phyloP scores from a whole-genome alignment of 1,140 invertebrate species.

The Drosophila navojoa region DNA sequence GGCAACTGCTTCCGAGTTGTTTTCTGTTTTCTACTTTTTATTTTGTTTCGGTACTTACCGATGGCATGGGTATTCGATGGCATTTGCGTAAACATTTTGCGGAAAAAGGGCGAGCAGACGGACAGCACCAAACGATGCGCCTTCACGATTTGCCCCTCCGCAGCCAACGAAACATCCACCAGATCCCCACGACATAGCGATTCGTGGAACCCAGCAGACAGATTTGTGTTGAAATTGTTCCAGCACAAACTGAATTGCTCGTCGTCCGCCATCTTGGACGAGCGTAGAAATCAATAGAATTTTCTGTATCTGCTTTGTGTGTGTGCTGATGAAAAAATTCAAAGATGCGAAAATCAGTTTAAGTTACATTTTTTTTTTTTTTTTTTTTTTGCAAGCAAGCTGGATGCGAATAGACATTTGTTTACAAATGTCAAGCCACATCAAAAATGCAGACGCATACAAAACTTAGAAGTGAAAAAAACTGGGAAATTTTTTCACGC shows the following conservation, averaged over 20 bases:
- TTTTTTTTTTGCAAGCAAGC: conserved; percentile 8
- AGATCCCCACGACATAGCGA: conserved; percentile 90
- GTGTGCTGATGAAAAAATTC: conserved; percentile 36
- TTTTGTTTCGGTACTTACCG: conserved; percentile 82
- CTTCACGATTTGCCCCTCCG: conserved; percentile 91
- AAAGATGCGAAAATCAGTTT: conserved; percentile 22
- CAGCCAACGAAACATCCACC: conserved; percentile 92
- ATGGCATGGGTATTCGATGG: conserved; percentile 87
- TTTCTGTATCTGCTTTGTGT: conserved; percentile 70
- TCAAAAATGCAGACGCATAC: conserved; percentile 46
- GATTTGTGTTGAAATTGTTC: conserved; percentile 91
- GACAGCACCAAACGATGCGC: conserved; percentile 93
- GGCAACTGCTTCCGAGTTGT: neutral
- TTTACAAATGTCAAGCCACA: conserved; percentile 52
- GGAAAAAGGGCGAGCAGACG: conserved; percentile 94
- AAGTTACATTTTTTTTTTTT: conserved; percentile 12
- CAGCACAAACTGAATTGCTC: conserved; percentile 91
- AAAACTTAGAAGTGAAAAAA: conserved; percentile 52
- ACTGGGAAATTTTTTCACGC: conserved; percentile 73
- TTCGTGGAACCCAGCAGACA: conserved; percentile 89
- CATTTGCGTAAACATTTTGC: conserved; percentile 90
- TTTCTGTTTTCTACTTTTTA: neutral
- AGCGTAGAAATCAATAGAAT: conserved; percentile 71
- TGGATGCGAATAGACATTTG: conserved; percentile 40
- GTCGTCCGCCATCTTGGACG: conserved; percentile 87